Base-by-base conservation (phyloP, 2,113 vertebrate species). In the Onychostruthus taczanowskii region DNA sequence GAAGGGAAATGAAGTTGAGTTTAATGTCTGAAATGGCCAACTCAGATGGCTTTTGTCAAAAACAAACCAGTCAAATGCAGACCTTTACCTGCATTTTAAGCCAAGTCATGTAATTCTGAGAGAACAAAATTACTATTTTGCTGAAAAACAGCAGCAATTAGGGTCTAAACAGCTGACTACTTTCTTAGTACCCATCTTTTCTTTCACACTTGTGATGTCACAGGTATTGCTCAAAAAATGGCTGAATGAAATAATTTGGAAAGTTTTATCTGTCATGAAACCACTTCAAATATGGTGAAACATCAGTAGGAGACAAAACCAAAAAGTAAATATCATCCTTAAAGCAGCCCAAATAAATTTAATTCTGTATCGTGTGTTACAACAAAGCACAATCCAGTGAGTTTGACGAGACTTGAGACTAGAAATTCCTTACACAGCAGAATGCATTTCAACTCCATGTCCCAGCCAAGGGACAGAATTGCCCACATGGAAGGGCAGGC, bases 1-100 rank as follows among this genome's bases (percentile, higher is more conserved):
- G 82, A 96, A 86, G 46, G 93, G 74, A 95, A 89, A 93, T 44
- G 66, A 94, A 53, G 37, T 52, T 95, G 53, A 35, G 58, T 78
- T 94, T 44, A 86, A 53, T 27, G 59, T 35, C 73, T 74, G 73
- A 69, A 88, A 80, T 5, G 9, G 56, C 28, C 63, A 80, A 66
- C 22, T 79, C 16, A 1, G 2, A 80, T 2, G 33, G n/a, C 11
- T 84, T 90, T 49, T 59, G 35, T 37, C 24, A 84, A 72, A 84
- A 93, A 31, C 16, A 79, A 26, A 67, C 19, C 23, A 50, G 23
- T 58, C 68, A 64, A 33, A 56, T 26, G 17, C 20, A 67, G 33
- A 27, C 22, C 18, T 79, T 73, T 24, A 85, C 20, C 11, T 56
- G 30, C 24, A 75, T 69, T 87, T 95, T 79, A 93, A 91, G 80